Evolutionary conservation across 2,888 invertebrate genomes (phyloP), one percentile per base, ranked within the genome.

Genomic region (Dyspetes luteomarginatus): DNA sequence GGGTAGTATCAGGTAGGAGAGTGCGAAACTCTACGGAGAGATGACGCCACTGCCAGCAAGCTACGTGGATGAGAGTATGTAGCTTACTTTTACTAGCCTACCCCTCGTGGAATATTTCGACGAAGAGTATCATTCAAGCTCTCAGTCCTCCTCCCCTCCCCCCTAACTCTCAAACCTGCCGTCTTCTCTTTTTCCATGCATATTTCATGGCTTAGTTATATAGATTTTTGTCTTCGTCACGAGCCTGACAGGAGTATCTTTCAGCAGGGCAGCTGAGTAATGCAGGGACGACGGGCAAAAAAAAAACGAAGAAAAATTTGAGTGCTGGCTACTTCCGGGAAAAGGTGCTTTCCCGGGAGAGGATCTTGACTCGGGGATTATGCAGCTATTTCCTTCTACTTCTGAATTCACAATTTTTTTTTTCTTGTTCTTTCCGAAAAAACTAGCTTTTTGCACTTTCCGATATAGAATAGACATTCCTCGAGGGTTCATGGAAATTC

Each of bases 181-280:
- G 43, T n/a, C 22, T 65, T 55, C 41, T 62, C n/a, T 60, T 65
- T 56, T 55, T 19, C 62, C 45, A 81, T 78, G 74, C 81, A 81
- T 81, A 81, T 81, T 81, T 81, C 78, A 81, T 81, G 50, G 77
- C 69, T 69, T 81, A 74, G 74, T 78, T 81, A 78, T 81, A 74
- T 78, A 78, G 69, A 81, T 74, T 81, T 81, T 74, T 78, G 81
- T 81, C 78, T 60, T 78, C 45, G 56, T 52, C 50, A 24, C 30
- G 26, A 77, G 64, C 58, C 74, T 65, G 77, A 71, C 58, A 22
- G 45, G 26, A 74, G 77, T 69, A 52, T 60, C 69, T 78, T 71
- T 65, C 69, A 52, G 43, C 36, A 17, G 45, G 74, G 48, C 58
- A 41, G 69, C 41, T 28, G 78, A 58, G 45, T 71, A 78, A 67